Evolutionary conservation across 2,113 vertebrate genomes (phyloP).

Genomic region (Embiotoca jacksoni): DNA sequence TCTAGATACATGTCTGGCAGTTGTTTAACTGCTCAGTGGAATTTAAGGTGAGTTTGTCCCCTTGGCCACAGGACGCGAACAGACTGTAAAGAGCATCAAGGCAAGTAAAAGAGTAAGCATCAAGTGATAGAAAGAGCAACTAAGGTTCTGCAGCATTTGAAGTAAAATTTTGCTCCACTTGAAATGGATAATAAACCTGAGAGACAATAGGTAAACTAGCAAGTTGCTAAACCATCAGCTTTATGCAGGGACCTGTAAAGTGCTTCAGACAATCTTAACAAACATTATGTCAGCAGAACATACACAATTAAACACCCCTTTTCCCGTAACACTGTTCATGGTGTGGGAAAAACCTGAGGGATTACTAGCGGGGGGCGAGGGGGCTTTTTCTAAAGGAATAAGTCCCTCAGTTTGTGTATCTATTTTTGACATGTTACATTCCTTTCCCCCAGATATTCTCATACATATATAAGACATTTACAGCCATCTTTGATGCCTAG

Average conservation of each 20-base stretch:
- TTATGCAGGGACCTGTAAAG: conserved; percentile 44
- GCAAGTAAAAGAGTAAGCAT: conserved; percentile 44
- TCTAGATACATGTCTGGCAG: conserved; percentile 70
- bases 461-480: conserved; percentile 87
- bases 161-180: neutral
- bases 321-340: conserved; percentile 59
- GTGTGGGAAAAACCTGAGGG: conserved; percentile 69
- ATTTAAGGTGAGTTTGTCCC: conserved; percentile 53
- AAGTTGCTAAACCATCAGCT: neutral
- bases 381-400: conserved; percentile 69
- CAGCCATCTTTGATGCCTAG: conserved; percentile 85
- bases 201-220: neutral
- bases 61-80: conserved; percentile 60
- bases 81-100: conserved; percentile 47
- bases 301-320: conserved; percentile 58
- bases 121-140: conserved; percentile 7
- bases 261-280: conserved; percentile 52
- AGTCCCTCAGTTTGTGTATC: conserved; percentile 67
- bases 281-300: conserved; percentile 48
- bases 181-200: neutral
- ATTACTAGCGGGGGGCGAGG: conserved; percentile 30
- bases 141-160: neutral
- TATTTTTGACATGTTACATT: conserved; percentile 88
- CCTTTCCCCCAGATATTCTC: conserved; percentile 85
- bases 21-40: conserved; percentile 50